phyloP scores from a whole-genome alignment of 2,888 invertebrate genomes.

The Stenichneumon culpator region DNA sequence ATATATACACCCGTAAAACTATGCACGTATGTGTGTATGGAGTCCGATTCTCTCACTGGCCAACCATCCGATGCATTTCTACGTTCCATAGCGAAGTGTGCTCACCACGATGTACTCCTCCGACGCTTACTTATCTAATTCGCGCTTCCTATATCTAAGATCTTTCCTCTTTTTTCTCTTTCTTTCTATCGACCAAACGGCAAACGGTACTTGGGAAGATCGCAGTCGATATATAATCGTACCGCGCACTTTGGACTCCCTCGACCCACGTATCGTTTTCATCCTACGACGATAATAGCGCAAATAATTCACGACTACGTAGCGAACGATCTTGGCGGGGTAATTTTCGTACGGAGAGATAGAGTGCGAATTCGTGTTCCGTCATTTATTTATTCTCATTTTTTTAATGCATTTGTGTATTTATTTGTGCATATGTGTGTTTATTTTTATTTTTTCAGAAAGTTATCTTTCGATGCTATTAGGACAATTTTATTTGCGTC shows the following conservation, averaged over 20 bases:
- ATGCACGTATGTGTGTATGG: neutral
- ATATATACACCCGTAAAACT: neutral
- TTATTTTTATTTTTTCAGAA: neutral
- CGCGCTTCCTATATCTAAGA: slow-evolving; percentile 30
- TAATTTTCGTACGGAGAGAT: slow-evolving; percentile 2
- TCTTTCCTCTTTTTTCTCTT: neutral
- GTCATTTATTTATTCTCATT: neutral
- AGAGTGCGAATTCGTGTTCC: slow-evolving; percentile 27
- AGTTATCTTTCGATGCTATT: slow-evolving; percentile 5
- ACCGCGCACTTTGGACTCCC: slow-evolving; percentile 11
- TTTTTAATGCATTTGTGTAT: slow-evolving; percentile 1
- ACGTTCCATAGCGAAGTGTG: neutral
- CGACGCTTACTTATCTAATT: slow-evolving; percentile 52
- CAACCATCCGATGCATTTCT: neutral
- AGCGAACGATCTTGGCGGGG: slow-evolving; percentile 18
- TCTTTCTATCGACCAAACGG: slow-evolving; percentile 36
- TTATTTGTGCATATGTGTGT: too few species aligned
- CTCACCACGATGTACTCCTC: neutral
- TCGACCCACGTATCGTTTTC: slow-evolving; percentile 33
- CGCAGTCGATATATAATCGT: slow-evolving; percentile 10
- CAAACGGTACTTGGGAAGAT: slow-evolving; percentile 38
- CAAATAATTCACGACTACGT: slow-evolving; percentile 34
- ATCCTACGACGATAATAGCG: slow-evolving; percentile 39
- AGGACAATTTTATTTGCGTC: slow-evolving; percentile 3
- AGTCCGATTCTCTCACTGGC: neutral